These are phyloP conservation scores for Sialis lutaria DNA, from an alignment of 2,888 invertebrate species.

Conservation along the genomic window DNA sequence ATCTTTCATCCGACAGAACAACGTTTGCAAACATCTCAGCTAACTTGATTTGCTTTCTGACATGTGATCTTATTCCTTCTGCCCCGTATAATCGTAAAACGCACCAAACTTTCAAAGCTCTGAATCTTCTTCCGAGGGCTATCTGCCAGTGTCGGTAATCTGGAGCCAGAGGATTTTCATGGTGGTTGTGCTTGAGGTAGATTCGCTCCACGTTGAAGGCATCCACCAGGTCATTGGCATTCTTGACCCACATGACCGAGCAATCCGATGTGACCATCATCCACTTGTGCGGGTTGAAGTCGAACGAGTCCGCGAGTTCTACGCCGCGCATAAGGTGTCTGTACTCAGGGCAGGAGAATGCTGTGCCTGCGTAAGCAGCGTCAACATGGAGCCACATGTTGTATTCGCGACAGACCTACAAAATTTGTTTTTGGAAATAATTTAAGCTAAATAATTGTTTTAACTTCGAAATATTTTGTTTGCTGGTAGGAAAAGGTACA, in stretches of 20 bases:
- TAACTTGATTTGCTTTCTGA: conserved; percentile 55
- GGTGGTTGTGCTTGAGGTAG: conserved; percentile 61
- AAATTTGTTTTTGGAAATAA: too few relatives aligned
- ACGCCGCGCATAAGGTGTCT: conserved; percentile 59
- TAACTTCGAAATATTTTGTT: too few relatives aligned
- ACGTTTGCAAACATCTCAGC: conserved; percentile 64
- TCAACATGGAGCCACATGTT: conserved; percentile 88
- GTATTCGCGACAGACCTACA: conserved; percentile 44
- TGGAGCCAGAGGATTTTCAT: conserved; percentile 40
- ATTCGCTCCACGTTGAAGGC: conserved; percentile 84
- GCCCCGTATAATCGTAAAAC: conserved; percentile 70
- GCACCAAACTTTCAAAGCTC: conserved; percentile 88
- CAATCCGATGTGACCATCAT: conserved; percentile 90
- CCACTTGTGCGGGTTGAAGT: conserved; percentile 94
- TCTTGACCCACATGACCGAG: conserved; percentile 80
- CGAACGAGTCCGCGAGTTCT: conserved; percentile 74
- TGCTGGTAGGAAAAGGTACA: too few relatives aligned
- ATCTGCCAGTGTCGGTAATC: conserved; percentile 73
- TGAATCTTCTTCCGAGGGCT: conserved; percentile 70
- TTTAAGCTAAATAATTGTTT: too few relatives aligned
- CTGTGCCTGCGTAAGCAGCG: conserved; percentile 89
- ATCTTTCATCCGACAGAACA: conserved; percentile 51
- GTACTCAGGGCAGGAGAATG: conserved; percentile 84
- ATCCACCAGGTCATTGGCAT: conserved; percentile 61
- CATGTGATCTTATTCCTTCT: conserved; percentile 57